Evolutionary conservation across 2,113 vertebrate species (phyloP), one percentile per base, ranked within the genome.

Genomic region (Micromys minutus): DNA sequence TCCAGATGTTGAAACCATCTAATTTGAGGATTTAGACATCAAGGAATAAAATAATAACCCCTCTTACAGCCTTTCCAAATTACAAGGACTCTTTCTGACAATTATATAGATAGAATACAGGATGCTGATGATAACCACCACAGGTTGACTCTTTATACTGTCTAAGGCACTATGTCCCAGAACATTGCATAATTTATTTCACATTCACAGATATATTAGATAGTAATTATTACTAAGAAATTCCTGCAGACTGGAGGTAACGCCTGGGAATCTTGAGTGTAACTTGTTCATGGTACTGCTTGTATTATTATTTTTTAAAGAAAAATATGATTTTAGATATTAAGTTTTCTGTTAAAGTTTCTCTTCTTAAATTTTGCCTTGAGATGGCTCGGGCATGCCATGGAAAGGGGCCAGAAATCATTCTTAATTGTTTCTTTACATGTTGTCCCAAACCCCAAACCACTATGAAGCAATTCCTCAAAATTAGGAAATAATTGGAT

Each of bases 301-400:
- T 71, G 15, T n/a, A 71, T 71, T n/a, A 69, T 69, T 36, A 71
- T 69, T 71, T 71, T 71, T 71, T 21, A 71, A 17, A 36, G n/a
- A 71, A 63, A 63, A 63, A 26, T 71, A n/a, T n/a, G 16, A 15
- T n/a, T n/a, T n/a, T 16, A 71, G 69, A 71, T n/a, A 71, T 19
- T 6, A 71, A 91, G 75, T 36, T 75, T 50, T 96, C 84, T 31
- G 21, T 95, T 94, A 95, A 96, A 96, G 91, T 96, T 36, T 93
- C 19, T 81, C 21, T 26, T 50, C n/a, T 89, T 92, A 19, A 1
- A 74, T 71, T 93, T 92, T 96, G 39, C 88, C 50, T 80, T 87
- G 90, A 95, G 57, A 91, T 84, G 95, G 42, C 31, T 87, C 67
- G 47, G 67, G 31, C 12, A 72, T 85, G 91, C 42, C 47, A 42